Evolutionary conservation across 2,797 vertebrate genomes (phyloP), one percentile per base, ranked within the genome.

Genomic region (Botia almorhae): DNA sequence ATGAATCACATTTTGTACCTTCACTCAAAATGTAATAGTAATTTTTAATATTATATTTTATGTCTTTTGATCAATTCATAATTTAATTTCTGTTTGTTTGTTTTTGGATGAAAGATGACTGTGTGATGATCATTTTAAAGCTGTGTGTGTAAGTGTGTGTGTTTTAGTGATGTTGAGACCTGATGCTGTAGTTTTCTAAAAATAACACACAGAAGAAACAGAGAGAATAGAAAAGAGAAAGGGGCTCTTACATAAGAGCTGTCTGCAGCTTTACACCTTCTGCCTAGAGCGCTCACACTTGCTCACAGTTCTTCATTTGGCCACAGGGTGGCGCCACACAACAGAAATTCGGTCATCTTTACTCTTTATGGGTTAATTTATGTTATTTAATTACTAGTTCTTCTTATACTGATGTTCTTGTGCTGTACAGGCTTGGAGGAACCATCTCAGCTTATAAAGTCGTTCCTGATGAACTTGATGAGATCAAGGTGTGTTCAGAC

Each of bases 361-460:
- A 48, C 14, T 14, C 17, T 23, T 23, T 10, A 21, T 26, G 23
- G 39, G 26, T 46, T 50, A 23, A 12, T 17, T 10, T 16, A 21
- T 13, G 12, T 69, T 46, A 4, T 12, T 48, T 48, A 21, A 3
- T 48, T 13, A 6, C 39, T 70, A 61, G 17, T 51, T 26, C 12
- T 39, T 72, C 5, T 80, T 12, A 71, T 12, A 6, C 51, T 63
- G 17, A 14, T 78, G 36, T 84, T 13, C 65, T 91, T 93, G 91
- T 69, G 65, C 91, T 90, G 92, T 94, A 89, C 92, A 99, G 97
- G 91, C 94, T 99, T 92, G 98, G 97, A 88, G 97, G 98, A 85
- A 98, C 96, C 93, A 95, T 99, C 91, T 94, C 96, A 77, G 98
- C 97, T 83, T 99, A 99, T 93, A 99, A 99, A 94, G 98, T 99